Evolutionary conservation across 2,113 vertebrate genomes (phyloP), one percentile per base, ranked within the genome.

Genomic region (Oreotrochilus melanogaster): DNA sequence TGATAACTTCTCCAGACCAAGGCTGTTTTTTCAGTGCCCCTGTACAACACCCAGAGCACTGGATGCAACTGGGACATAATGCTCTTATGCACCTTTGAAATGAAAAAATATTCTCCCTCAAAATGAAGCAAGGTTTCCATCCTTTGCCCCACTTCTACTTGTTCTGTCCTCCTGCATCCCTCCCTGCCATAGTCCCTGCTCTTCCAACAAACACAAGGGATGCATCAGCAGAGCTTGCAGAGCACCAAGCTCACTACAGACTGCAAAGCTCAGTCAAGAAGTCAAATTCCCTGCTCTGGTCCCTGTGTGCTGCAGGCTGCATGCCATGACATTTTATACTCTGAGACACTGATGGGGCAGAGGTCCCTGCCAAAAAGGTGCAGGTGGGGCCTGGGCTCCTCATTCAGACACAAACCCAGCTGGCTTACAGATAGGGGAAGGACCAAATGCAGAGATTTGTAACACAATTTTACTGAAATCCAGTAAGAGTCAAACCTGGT

Each of bases 201-300:
- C 54, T 62, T 61, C 54, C 72, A 13, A 4, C 0, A 0, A 14
- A 33, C 58, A 24, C 0, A 0, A 23, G 57, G 33, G 45, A 65
- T 25, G 23, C 54, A 10, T 0, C 3, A 4, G 58, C 67, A 83
- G 48, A 86, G 27, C 33, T 8, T 11, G 35, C 2, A 1, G 33
- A 78, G 60, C 74, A 71, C 27, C 74, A 27, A 33, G 45, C 47
- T 67, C 24, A 10, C 0, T 0, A 30, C n/a, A 45, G 33, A 48
- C 75, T 92, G 66, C 65, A 67, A 65, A 83, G 56, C 25, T 31
- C 75, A 69, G 18, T 31, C 83, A 72, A 43, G 71, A 39, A 62
- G 18, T 22, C 39, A 53, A 81, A 82, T 31, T 58, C 19, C 57
- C 42, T 7, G 3, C 16, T 2, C 6, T 2, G 8, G 43, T 8